Base-by-base conservation (phyloP, 2,113 vertebrate genomes). In the Daboia siamensis region DNA sequence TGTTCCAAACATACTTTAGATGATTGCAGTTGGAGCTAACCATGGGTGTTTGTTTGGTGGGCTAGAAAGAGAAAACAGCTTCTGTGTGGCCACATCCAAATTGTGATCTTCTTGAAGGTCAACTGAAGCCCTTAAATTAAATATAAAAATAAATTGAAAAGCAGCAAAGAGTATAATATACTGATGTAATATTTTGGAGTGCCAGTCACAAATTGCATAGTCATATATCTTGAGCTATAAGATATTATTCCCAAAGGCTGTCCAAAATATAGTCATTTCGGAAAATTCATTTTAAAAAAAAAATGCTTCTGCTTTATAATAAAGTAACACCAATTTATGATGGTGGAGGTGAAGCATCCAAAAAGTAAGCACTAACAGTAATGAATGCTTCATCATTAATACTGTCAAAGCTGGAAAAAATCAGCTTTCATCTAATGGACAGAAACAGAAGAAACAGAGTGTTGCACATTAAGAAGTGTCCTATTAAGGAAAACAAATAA, bases 351-450 rank as follows among this genome's bases (percentile, higher is more conserved):
- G 91, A 88, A 84, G n/a, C 64, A 92, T 29, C 29, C 57, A 84
- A 87, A 92, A 92, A 57, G 87, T 57, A 80, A 80, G 33, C 59
- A 89, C 33, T 57, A 44, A 92, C n/a, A 10, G 0, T 91, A 86
- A 91, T 12, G 86, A 94, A 95, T 90, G 92, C 52, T 5, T 95
- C 91, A 91, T 91, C 23, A 80, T 95, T 93, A 91, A 88, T 1
- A 1, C 2, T 1, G 0, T 91, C 89, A 89, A 61, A 10, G 87
- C 80, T 89, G 64, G 92, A 93, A 94, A 93, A 89, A 46, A 90
- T 93, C 55, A 87, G 1, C 5, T 80, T 87, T 17, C 15, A 56
- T 20, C 26, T 17, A 92, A 93, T 5, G 9, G 90, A 90, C 91
- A 61, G 2, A 0, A 52, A 91, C 46, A 44, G 39, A 55, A 59